Percentiles rank a stretch among this genome's conserved stretches.
These are phyloP conservation scores for Oligia latruncula DNA, from an alignment of 2,888 invertebrate genomes.

Conservation along the genomic window DNA sequence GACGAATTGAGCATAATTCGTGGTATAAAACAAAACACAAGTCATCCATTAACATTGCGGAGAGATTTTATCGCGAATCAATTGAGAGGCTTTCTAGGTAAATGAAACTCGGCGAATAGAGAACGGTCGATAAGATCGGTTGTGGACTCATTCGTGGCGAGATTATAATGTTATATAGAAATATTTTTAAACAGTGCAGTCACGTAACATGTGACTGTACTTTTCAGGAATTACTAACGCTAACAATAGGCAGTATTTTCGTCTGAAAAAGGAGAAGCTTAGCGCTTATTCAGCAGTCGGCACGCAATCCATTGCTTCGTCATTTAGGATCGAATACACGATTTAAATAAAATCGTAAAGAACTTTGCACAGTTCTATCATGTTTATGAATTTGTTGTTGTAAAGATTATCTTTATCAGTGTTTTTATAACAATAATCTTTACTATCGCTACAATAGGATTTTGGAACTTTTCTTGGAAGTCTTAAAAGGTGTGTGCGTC, in stretches of 20 bases:
- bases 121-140: slow-evolving; percentile 65
- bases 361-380: slow-evolving; percentile 8
- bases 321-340: slow-evolving; percentile 6
- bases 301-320: slow-evolving; percentile 1
- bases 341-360: slow-evolving; percentile 9
- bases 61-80: slow-evolving; percentile 68
- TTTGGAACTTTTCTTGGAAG: slow-evolving; percentile 33
- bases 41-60: slow-evolving; percentile 61
- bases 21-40: slow-evolving; percentile 66
- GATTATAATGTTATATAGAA: slow-evolving; percentile 58
- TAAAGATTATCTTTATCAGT: slow-evolving; percentile 46
- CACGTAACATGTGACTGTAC: slow-evolving; percentile 54
- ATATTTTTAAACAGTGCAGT: slow-evolving; percentile 61
- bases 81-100: slow-evolving; percentile 66
- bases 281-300: slow-evolving; percentile 7
- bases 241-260: slow-evolving; percentile 62
- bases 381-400: slow-evolving; percentile 40
- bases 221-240: slow-evolving; percentile 43
- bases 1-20: slow-evolving; percentile 71
- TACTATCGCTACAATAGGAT: slow-evolving; percentile 16
- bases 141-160: slow-evolving; percentile 67
- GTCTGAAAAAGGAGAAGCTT: slow-evolving; percentile 51
- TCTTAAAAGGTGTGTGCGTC: slow-evolving; percentile 55
- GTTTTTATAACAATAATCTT: slow-evolving; percentile 38
- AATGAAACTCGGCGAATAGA: slow-evolving; percentile 59